Evolutionary conservation across 2,113 vertebrate genomes (phyloP), one percentile per base, ranked within the genome.

Genomic region (Otocyon megalotis): DNA sequence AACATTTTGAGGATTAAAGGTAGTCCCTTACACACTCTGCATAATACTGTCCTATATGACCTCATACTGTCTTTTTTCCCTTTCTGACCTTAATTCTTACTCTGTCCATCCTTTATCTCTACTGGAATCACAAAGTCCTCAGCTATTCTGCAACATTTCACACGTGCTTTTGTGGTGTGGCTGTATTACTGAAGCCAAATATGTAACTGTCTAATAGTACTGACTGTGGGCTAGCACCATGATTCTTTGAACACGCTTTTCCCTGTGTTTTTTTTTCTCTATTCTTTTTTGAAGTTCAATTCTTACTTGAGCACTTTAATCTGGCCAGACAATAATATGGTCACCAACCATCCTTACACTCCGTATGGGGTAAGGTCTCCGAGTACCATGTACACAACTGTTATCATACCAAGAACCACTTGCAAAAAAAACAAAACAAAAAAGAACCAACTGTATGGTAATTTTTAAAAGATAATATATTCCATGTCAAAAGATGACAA

Each of bases 391-490:
- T 37, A 10, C 22, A 96, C 2, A 82, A 26, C 28, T 81, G 28
- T 92, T 88, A 85, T 43, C 48, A 81, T 37, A 77, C 28, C 30
- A 95, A 9, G 28, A 96, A 69, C 3, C 24, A 79, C 5, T 62
- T 24, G 56, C 26, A 95, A 43, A 43, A 43, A 43, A 43, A 43
- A 43, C 43, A 43, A 43, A 43, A 43, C 43, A 43, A 43, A 43
- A 43, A 95, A 9, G 28, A 96, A 69, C 3, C 24, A 79, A 3
- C 56, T 24, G 56, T 32, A 95, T 14, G 72, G 17, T 77, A 76
- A 60, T 92, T 88, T 94, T 80, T 56, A 90, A 85, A 97, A 97
- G 11, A 63, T 2, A 9, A 92, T 83, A 96, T 76, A 96, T 76
- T 94, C 14, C 35, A 92, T 43, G 43, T 43, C 43, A 43, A 4